Conservation (phyloP, 1,140 invertebrate genomes). For the Apis mellifera region DNA sequence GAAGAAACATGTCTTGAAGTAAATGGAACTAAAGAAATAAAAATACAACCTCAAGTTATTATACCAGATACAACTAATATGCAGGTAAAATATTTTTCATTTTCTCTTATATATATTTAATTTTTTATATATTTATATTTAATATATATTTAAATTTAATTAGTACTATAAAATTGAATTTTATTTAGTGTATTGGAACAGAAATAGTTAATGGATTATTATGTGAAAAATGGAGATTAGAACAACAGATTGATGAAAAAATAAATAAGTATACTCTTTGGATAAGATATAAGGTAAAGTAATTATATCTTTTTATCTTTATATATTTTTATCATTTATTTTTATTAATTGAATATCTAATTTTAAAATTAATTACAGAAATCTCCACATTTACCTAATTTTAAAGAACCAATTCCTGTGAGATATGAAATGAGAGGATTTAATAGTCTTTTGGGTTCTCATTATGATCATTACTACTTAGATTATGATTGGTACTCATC, state of each 20-base stretch:
- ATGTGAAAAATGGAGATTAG: conserved; percentile 89
- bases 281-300: conserved; percentile 86
- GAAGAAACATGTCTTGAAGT: conserved; percentile 91
- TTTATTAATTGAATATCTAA: conserved; percentile 11
- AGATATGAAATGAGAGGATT: conserved; percentile 97
- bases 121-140: no score
- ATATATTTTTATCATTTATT: not conserved
- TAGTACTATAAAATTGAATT: conserved; percentile 41
- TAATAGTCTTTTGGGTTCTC: conserved; percentile 95
- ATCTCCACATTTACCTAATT: conserved; percentile 69
- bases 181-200: conserved; percentile 80
- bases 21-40: conserved; percentile 86
- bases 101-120: not conserved
- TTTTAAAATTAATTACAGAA: conserved; percentile 65
- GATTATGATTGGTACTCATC: conserved; percentile 89
- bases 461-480: conserved; percentile 97
- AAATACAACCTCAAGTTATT: conserved; percentile 88
- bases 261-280: conserved; percentile 94
- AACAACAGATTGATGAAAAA: conserved; percentile 87
- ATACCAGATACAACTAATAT: conserved; percentile 92
- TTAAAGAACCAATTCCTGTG: conserved; percentile 84
- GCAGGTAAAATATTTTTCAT: conserved; percentile 81
- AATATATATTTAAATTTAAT: conserved; percentile 23
- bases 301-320: not conserved
- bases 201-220: conserved; percentile 85